Conservation (phyloP, 30 jellyfish, hydroid and myxozoan species). For the Cassiopea xamachana region DNA sequence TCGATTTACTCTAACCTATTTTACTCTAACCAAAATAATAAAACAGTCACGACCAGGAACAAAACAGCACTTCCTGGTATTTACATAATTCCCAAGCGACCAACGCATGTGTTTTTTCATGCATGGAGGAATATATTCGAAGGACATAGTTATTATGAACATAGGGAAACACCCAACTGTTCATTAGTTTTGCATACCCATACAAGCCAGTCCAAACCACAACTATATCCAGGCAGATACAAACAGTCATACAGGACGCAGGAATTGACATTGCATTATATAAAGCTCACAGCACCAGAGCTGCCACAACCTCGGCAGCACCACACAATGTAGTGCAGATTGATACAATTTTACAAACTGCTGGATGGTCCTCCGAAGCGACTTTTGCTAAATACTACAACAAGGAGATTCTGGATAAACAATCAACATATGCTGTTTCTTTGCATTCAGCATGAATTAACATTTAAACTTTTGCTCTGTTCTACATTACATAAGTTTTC, state of each 20-base stretch:
- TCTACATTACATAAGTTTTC: not conserved
- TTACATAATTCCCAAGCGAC: not conserved
- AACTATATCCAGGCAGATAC: not conserved
- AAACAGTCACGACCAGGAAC: not conserved
- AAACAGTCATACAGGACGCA: slow-evolving; percentile 3
- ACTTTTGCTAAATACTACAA: not conserved
- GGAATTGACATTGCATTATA: not conserved
- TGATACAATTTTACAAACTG: slow-evolving; percentile 5
- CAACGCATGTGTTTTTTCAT: not conserved
- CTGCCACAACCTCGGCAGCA: slow-evolving; percentile 10
- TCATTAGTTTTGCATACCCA: not conserved
- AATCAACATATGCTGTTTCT: not conserved
- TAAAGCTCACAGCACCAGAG: slow-evolving; percentile 4
- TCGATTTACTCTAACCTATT: not conserved
- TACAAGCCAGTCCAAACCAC: slow-evolving; percentile 3
- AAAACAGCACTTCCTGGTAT: not conserved
- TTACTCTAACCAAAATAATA: not conserved
- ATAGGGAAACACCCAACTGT: not conserved
- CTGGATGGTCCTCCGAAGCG: not conserved
- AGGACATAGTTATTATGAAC: not conserved
- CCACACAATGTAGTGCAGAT: not conserved
- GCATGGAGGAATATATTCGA: not conserved
- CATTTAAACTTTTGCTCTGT: not conserved
- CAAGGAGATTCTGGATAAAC: slow-evolving; percentile 5
- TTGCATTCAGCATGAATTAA: not conserved